Evolutionary conservation across 2,888 invertebrate genomes (phyloP), one percentile per base, ranked within the genome.

Genomic region (Syrphus vitripennis): DNA sequence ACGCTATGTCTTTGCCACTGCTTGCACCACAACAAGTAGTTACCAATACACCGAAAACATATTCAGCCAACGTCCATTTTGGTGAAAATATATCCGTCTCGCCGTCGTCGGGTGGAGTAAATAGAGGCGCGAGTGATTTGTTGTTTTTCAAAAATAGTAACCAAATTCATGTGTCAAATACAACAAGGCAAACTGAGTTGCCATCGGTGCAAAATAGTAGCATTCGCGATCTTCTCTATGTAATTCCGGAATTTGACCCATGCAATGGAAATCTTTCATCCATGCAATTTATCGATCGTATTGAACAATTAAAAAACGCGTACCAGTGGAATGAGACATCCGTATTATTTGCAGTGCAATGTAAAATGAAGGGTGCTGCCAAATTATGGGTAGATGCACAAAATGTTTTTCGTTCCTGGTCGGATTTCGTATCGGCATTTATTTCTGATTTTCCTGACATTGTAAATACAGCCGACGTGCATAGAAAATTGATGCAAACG

Each of bases 311-410:
- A 14, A 70, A 65, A 53, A 59, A n/a, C 5, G 63, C 65, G 3
- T 87, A 87, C 57, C 69, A 72, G 0, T 87, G 87, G 86, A 21
- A 65, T n/a, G 81, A 75, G 19, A 59, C 24, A 1, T 21, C 75
- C 10, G 19, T 84, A 6, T 55, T 83, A 6, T 83, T 87, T 40
- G 81, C 72, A 14, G 57, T 82, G 12, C 65, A 74, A 59, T 67
- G 69, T 7, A 87, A 83, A 50, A 16, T 87, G 37, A 69, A 45
- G 34, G 87, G 83, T 29, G 79, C 70, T 3, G 83, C 80, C 21
- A 83, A 78, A 37, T 26, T 72, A 5, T 87, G 83, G 77, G 48
- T 72, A 29, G 87, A 80, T 65, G 76, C 83, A 10, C 77, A 83
- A 48, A 80, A 61, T 45, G 48, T 76, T 26, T 87, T 76, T 53